phyloP scores from a whole-genome alignment of 2,797 vertebrate genomes.

The Eidolon dupreanum region DNA sequence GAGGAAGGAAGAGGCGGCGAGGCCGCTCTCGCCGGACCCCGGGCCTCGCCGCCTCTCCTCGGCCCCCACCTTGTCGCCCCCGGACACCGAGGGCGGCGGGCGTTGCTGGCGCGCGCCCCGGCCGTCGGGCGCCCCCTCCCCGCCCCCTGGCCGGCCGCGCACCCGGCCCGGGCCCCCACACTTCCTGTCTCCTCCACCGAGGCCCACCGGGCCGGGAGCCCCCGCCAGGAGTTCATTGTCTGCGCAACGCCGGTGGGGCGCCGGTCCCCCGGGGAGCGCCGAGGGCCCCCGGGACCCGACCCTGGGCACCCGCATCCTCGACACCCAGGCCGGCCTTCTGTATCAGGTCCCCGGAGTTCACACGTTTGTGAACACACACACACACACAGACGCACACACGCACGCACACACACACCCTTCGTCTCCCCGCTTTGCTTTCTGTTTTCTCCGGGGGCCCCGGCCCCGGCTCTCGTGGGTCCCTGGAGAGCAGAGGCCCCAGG shows the following conservation, averaged over 20 bases:
- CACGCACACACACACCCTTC: not conserved
- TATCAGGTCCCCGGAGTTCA: not conserved
- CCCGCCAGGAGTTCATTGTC: slow-evolving; percentile 77
- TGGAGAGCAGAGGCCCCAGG: not conserved
- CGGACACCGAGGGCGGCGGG: not conserved
- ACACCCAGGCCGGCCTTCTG: not conserved
- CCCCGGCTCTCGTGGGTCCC: not conserved
- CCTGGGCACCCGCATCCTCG: not conserved
- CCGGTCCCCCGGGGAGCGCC: slow-evolving; percentile 46
- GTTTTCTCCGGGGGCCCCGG: not conserved
- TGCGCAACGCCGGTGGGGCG: slow-evolving; percentile 67
- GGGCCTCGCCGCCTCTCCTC: not conserved
- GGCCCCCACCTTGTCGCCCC: not conserved
- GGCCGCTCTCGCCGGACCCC: slow-evolving; percentile 61
- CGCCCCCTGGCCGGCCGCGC: not conserved
- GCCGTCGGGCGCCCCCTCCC: slow-evolving; percentile 30
- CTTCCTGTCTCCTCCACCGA: slow-evolving; percentile 76
- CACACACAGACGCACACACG: not conserved
- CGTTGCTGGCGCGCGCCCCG: not conserved
- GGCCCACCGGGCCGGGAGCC: slow-evolving; percentile 66
- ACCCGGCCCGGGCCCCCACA: slow-evolving; percentile 66
- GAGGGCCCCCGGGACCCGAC: not conserved
- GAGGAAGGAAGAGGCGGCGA: slow-evolving; percentile 68
- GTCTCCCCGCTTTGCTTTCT: not conserved
- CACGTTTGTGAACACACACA: not conserved